Evolutionary conservation across 30 jellyfish, hydroid and myxozoan species (phyloP).

Genomic region (Catostylus mosaicus): DNA sequence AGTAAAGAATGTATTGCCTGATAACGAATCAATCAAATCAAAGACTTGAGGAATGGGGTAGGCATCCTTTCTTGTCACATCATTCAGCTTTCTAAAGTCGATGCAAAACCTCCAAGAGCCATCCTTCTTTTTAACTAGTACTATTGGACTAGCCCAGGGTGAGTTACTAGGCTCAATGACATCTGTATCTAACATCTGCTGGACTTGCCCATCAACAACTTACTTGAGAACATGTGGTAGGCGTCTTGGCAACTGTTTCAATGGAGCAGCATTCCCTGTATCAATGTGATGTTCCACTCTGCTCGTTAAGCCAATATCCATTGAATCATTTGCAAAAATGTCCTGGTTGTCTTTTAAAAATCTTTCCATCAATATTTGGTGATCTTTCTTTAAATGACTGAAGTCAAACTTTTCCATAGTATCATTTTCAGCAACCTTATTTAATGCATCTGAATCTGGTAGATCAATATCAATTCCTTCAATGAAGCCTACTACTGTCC

Average conservation of each 20-base stretch:
- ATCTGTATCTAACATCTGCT: slow-evolving; percentile 23
- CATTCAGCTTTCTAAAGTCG: slow-evolving; percentile 44
- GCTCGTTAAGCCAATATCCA: no score
- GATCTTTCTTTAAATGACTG: no score
- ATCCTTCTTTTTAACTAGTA: slow-evolving; percentile 37
- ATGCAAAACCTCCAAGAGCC: slow-evolving; percentile 42
- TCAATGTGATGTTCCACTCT: no score
- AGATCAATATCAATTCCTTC: not conserved
- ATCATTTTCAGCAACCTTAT: no score
- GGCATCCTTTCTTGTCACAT: slow-evolving; percentile 28
- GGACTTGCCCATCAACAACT: slow-evolving; percentile 23
- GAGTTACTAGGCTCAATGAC: slow-evolving; percentile 33
- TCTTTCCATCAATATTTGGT: no score
- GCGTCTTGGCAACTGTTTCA: slow-evolving; percentile 15
- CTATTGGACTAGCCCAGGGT: slow-evolving; percentile 68
- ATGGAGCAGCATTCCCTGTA: slow-evolving; percentile 5
- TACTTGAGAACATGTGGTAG: not conserved
- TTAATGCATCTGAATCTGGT: not conserved
- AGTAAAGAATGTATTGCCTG: slow-evolving; percentile 15
- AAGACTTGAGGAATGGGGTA: slow-evolving; percentile 32
- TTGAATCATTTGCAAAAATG: no score
- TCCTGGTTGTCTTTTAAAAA: no score
- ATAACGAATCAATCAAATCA: slow-evolving; percentile 12
- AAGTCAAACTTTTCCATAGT: no score
- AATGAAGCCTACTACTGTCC: not conserved